Evolutionary conservation across 2,797 vertebrate genomes (phyloP).

Genomic region (Anguilla megastoma): DNA sequence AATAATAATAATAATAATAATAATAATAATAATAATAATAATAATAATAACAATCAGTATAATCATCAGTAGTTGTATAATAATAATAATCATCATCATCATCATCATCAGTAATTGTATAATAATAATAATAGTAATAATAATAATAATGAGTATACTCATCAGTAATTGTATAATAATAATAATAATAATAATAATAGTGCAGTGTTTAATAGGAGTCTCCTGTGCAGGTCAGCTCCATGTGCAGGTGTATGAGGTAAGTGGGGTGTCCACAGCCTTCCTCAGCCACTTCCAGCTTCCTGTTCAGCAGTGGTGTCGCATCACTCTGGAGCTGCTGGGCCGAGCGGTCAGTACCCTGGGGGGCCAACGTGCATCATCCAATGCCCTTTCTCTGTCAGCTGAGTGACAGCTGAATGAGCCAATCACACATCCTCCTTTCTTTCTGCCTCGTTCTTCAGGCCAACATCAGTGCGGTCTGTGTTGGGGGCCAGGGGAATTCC

Average conservation of each 20-base stretch:
- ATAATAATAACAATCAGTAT: too few relatives aligned
- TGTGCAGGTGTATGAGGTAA: constrained; percentile 64
- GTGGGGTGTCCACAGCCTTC: constrained; percentile 62
- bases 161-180: background rate
- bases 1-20: too few relatives aligned
- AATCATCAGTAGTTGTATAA: too few relatives aligned
- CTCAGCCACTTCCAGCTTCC: constrained; percentile 63
- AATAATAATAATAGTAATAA: too few relatives aligned
- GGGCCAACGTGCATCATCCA: background rate
- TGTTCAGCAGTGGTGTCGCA: constrained; percentile 69
- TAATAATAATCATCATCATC: background rate
- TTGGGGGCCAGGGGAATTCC: constrained; percentile 40
- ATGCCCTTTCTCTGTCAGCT: too few relatives aligned
- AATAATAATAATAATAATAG: background rate
- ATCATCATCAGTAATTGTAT: too few relatives aligned
- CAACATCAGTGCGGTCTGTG: constrained; percentile 61
- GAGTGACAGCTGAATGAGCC: background rate
- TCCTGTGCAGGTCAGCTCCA: constrained; percentile 68
- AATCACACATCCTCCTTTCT: background rate
- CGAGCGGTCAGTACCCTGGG: constrained; percentile 57
- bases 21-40: background rate
- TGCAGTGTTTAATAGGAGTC: background rate
- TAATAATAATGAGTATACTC: too few relatives aligned
- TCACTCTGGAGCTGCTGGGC: constrained; percentile 61
- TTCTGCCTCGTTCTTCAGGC: constrained; percentile 54